Evolutionary conservation across 2,797 vertebrate genomes (phyloP).

Genomic region (Simalia tracyae): DNA sequence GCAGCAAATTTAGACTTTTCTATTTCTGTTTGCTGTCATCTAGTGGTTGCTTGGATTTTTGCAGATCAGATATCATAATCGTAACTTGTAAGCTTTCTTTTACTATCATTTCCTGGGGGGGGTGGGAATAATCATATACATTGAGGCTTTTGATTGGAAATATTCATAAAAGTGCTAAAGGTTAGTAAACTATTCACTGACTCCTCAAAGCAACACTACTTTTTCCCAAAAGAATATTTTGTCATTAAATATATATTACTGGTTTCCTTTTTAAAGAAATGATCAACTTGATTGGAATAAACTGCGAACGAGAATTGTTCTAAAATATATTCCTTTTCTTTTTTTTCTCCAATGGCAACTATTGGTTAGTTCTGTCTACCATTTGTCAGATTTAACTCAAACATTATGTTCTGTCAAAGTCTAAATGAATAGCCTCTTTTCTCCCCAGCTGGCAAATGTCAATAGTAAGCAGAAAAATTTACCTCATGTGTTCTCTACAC

Average conservation of each 20-base stretch:
- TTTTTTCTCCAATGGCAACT: neutral
- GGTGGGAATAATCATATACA: slow-evolving; percentile 1
- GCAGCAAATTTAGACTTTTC: neutral
- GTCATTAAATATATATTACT: neutral
- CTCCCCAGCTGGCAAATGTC: neutral
- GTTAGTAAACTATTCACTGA: slow-evolving; percentile 32
- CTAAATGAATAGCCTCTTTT: neutral
- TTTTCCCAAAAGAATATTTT: neutral
- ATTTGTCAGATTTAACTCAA: neutral
- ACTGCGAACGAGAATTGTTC: slow-evolving; percentile 1
- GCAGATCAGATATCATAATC: neutral
- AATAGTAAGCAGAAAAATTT: neutral
- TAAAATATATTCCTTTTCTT: neutral
- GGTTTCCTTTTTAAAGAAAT: neutral
- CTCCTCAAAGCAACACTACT: neutral
- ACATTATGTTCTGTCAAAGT: neutral
- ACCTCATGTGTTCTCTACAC: neutral
- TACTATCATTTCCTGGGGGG: slow-evolving; percentile 24
- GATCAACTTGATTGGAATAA: slow-evolving; percentile 13
- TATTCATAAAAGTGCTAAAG: slow-evolving; percentile 19
- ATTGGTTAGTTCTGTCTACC: neutral
- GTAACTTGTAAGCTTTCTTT: slow-evolving; percentile 1
- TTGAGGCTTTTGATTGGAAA: slow-evolving; percentile 32
- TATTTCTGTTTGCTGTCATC: neutral
- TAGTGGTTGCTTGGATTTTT: neutral